Evolutionary conservation across 37 sponge, comb jelly and placozoan genomes (phyloP).

Genomic region (Theonella swinhoei): DNA sequence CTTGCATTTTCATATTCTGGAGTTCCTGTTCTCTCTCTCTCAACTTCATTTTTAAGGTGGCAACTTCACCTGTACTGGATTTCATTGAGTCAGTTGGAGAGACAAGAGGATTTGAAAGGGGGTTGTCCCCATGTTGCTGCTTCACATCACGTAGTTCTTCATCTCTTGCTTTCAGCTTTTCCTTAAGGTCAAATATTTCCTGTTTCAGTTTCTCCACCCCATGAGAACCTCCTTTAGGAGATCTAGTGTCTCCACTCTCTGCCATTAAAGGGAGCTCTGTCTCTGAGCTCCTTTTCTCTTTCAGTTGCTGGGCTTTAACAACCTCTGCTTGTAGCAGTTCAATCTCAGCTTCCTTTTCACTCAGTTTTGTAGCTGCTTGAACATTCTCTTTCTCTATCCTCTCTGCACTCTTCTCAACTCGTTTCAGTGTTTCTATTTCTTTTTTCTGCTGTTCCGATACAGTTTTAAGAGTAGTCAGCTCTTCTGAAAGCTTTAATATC

Average conservation of each 20-base stretch:
- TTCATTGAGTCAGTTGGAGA: neutral
- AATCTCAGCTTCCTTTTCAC: neutral
- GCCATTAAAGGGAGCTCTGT: neutral
- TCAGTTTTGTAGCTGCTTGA: neutral
- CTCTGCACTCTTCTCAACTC: neutral
- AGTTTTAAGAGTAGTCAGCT: neutral
- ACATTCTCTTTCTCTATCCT: neutral
- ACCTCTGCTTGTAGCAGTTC: neutral
- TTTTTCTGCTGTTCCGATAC: neutral
- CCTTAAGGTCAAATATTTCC: neutral
- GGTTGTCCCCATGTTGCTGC: neutral
- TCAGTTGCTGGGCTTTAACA: too few relatives aligned
- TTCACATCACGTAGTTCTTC: neutral
- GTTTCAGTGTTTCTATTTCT: neutral
- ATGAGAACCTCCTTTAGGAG: too few relatives aligned
- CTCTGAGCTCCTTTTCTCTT: neutral
- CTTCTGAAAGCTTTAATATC: neutral
- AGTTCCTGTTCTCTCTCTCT: neutral
- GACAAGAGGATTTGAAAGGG: neutral
- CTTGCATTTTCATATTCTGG: neutral
- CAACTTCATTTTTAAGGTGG: neutral
- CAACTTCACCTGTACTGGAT: neutral
- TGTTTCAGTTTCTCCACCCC: neutral
- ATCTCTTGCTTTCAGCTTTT: neutral
- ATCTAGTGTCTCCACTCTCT: too few relatives aligned